These are phyloP conservation scores for Ferdinandea cuprea DNA, from an alignment of 2,888 invertebrate species.

Conservation along the genomic window DNA sequence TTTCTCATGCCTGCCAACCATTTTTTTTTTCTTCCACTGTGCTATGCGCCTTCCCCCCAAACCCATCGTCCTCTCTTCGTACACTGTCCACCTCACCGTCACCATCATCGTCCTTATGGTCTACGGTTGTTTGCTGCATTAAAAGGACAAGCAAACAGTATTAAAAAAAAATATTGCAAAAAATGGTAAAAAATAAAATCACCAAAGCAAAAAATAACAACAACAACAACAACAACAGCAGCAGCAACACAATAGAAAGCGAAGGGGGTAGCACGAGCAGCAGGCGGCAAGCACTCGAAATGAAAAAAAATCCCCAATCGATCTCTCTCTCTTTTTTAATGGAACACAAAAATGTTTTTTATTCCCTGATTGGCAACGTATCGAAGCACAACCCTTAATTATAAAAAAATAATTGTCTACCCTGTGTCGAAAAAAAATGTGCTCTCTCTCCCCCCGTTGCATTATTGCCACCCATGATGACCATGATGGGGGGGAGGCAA, in stretches of 20 bases:
- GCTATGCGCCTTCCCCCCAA: not conserved
- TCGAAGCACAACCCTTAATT: constrained; percentile 72
- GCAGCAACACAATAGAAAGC: constrained; percentile 29
- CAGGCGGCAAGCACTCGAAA: not conserved
- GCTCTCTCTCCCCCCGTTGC: constrained; percentile 1
- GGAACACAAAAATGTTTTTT: constrained; percentile 59
- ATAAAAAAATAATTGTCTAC: constrained; percentile 74
- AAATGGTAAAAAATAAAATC: constrained; percentile 21
- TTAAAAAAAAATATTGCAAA: constrained; percentile 18
- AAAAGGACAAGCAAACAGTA: constrained; percentile 70
- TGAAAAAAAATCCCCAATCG: constrained; percentile 48
- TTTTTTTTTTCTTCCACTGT: constrained; percentile 35
- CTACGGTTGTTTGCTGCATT: constrained; percentile 73
- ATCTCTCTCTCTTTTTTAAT: constrained; percentile 53
- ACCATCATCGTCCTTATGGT: constrained; percentile 36
- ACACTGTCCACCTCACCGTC: not conserved
- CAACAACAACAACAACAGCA: constrained; percentile 60
- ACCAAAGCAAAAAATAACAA: constrained; percentile 25
- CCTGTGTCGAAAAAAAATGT: constrained; percentile 32
- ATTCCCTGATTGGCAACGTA: constrained; percentile 73
- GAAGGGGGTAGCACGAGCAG: constrained; percentile 24
- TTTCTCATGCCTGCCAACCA: constrained; percentile 61
- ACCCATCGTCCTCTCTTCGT: too few species aligned
- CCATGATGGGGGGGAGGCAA: not conserved
- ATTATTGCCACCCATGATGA: constrained; percentile 38